Conservation (phyloP, 2,113 vertebrate genomes). For the Ammodytes dubius region DNA sequence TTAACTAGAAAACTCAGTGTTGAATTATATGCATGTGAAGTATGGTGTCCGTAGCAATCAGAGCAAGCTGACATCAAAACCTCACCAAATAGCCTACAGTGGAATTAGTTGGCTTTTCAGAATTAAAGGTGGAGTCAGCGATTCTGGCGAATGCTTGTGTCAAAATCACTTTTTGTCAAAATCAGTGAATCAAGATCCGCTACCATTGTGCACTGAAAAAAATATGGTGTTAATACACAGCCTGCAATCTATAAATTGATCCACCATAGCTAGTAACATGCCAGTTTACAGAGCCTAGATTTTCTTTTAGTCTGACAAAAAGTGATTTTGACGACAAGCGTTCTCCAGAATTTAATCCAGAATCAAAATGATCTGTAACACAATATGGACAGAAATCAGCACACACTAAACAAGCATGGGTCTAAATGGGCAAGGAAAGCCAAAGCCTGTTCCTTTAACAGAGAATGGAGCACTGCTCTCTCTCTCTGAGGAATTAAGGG, state of each 20-base stretch:
- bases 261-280: no score
- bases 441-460: constrained; percentile 43
- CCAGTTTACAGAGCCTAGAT: no score
- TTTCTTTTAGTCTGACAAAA: no score
- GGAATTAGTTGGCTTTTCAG: neutral
- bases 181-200: no score
- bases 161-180: no score
- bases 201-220: no score
- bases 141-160: no score
- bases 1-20: neutral
- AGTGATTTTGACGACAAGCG: no score
- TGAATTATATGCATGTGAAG: constrained; percentile 12
- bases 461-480: constrained; percentile 10
- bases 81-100: no score
- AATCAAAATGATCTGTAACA: neutral
- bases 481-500: constrained; percentile 53
- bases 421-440: constrained; percentile 29
- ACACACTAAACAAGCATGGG: neutral
- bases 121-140: neutral
- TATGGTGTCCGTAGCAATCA: constrained; percentile 5
- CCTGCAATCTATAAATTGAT: no score
- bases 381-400: neutral
- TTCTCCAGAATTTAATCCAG: no score
- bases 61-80: neutral
- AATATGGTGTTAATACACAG: no score